Evolutionary conservation across 2,888 invertebrate species (phyloP), one percentile per base, ranked within the genome.

Genomic region (Drosophila siamana): DNA sequence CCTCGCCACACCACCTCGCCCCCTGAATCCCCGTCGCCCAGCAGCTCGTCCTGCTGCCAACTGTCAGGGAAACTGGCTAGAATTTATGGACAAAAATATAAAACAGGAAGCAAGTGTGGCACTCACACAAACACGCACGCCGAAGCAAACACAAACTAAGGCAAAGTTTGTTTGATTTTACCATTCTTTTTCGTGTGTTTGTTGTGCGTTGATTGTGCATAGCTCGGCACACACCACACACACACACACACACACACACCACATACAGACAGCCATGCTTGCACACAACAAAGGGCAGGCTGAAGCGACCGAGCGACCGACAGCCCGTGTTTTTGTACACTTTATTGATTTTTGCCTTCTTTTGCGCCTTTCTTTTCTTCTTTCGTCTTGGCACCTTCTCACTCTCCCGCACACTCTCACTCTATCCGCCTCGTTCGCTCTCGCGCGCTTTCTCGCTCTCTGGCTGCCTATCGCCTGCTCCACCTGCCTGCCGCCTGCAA

Each of bases 31-130:
- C 6, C 22, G n/a, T 2, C 8, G 7, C 36, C 19, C 33, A 15
- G 13, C 9, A n/a, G 15, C 56, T 33, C 57, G 30, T 50, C 30
- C 47, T 33, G 46, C 47, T 69, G 75, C 59, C 69, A 72, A 56
- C 73, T 61, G 60, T 48, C 64, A 66, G 63, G 68, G 69, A 86
- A 54, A 88, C 69, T 82, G 76, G 80, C 86, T 88, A 74, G 69
- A 79, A 87, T 87, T 87, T 85, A 87, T 87, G 82, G 64, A 63
- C 81, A 76, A 69, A 86, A 80, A 89, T 85, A 87, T 86, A 80
- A 80, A 88, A 57, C 84, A 74, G 88, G 83, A 88, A 82, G 80
- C 80, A 69, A 66, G 65, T 55, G 59, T 68, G 56, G 38, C 60
- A 48, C 59, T 73, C 55, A 60, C 36, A 62, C 52, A 64, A 55